phyloP scores from a whole-genome alignment of 2,113 vertebrate species.

The Mustela lutreola region DNA sequence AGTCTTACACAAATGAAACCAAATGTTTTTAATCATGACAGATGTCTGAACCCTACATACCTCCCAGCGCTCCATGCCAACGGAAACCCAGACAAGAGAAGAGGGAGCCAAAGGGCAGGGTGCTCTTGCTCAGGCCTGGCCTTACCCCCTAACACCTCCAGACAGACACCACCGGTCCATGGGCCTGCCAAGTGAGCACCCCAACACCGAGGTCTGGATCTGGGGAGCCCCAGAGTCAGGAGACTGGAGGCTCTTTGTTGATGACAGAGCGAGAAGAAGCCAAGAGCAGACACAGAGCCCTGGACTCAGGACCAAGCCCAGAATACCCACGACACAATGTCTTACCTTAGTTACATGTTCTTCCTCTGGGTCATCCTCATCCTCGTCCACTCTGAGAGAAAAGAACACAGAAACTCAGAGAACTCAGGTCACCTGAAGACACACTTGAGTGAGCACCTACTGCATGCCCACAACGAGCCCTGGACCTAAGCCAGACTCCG shows the following conservation, averaged over 20 bases:
- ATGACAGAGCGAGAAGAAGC: not conserved
- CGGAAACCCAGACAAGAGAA: not conserved
- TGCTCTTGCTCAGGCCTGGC: not conserved
- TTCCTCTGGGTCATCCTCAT: constrained; percentile 94
- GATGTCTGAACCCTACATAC: fast-evolving
- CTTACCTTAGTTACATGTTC: constrained; percentile 96
- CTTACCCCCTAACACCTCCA: too few species aligned
- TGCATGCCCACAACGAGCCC: fast-evolving
- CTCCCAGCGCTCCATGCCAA: not conserved
- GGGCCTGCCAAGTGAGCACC: not conserved
- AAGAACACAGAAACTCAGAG: constrained; percentile 16
- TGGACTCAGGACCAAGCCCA: not conserved
- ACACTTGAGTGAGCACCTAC: not conserved
- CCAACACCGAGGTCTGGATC: not conserved
- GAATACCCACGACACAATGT: not conserved
- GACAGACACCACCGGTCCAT: not conserved
- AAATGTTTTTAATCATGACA: not conserved
- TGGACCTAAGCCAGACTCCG: not conserved
- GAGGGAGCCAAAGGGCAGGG: not conserved
- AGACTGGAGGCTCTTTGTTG: not conserved
- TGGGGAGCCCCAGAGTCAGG: too few species aligned
- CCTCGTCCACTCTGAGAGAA: constrained; percentile 86
- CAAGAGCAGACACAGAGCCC: not conserved
- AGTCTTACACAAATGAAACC: not conserved
- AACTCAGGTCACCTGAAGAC: not conserved